Evolutionary conservation across 2,888 invertebrate species (phyloP).

Genomic region (Odontocerum albicorne): DNA sequence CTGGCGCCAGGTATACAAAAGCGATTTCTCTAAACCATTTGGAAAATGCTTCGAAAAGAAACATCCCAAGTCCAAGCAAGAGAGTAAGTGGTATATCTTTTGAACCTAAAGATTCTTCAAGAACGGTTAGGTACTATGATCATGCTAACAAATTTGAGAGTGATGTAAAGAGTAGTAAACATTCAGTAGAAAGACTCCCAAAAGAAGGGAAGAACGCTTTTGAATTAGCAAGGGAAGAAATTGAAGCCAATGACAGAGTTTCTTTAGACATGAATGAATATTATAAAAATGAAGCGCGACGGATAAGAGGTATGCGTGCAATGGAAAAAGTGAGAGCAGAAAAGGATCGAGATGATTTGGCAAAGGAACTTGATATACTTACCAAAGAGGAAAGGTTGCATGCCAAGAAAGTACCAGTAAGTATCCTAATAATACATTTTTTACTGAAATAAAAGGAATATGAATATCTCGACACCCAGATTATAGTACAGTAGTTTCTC

Average conservation of each 20-base stretch:
- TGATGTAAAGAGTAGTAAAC: constrained; percentile 7
- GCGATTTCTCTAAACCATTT: neutral
- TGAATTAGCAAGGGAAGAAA: constrained; percentile 24
- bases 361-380: constrained; percentile 49
- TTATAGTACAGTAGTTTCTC: too few relatives aligned
- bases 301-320: constrained; percentile 79
- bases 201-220: constrained; percentile 21
- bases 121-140: constrained; percentile 23
- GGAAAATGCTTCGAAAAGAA: too few relatives aligned
- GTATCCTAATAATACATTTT: too few relatives aligned
- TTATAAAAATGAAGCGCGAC: constrained; percentile 33
- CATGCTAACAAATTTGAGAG: constrained; percentile 24
- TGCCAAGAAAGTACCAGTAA: constrained; percentile 18
- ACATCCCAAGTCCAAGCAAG: too few relatives aligned
- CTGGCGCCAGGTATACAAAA: neutral
- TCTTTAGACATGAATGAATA: constrained; percentile 11
- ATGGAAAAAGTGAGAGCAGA: constrained; percentile 72
- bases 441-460: too few relatives aligned
- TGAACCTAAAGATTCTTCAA: neutral
- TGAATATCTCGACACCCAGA: too few relatives aligned
- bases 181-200: constrained; percentile 21
- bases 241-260: constrained; percentile 5
- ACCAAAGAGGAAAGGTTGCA: constrained; percentile 42
- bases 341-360: constrained; percentile 52
- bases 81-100: neutral